These are phyloP conservation scores for Colius striatus DNA, from an alignment of 2,113 vertebrate species.

Conservation along the genomic window DNA sequence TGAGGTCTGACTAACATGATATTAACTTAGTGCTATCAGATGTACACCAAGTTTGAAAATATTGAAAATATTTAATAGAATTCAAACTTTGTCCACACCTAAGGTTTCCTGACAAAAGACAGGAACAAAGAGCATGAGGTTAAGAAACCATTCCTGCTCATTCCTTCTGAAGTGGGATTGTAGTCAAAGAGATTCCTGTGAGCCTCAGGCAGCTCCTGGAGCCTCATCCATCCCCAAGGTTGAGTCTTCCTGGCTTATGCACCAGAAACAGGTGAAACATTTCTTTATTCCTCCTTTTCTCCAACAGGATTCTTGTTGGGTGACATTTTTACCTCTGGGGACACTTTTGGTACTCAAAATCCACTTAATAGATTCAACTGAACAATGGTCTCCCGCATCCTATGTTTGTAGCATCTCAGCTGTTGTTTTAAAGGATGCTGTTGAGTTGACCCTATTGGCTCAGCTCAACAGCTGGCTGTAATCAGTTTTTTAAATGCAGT, in stretches of 20 bases:
- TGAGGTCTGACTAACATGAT: neutral
- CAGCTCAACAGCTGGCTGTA: neutral
- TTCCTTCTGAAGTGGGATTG: neutral
- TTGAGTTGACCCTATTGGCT: neutral
- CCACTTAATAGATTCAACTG: neutral
- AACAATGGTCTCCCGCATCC: neutral
- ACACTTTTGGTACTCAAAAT: neutral
- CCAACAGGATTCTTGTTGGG: neutral
- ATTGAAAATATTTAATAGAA: neutral
- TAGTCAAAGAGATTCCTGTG: neutral
- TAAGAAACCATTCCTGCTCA: neutral
- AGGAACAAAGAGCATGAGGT: neutral
- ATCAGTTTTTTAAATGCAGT: neutral
- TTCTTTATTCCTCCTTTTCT: neutral
- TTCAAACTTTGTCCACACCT: neutral
- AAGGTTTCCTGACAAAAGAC: neutral
- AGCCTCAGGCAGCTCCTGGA: neutral
- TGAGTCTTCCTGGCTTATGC: neutral
- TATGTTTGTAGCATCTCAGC: neutral
- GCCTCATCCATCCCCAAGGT: neutral
- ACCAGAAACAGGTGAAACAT: neutral
- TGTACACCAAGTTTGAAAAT: neutral
- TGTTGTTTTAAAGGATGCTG: neutral
- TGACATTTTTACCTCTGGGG: neutral
- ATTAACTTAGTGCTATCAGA: neutral